A percentile compares a stretch with the other conserved stretches of the same genome.
Conservation (phyloP, 2,113 vertebrate species). For the Apaloderma vittatum region DNA sequence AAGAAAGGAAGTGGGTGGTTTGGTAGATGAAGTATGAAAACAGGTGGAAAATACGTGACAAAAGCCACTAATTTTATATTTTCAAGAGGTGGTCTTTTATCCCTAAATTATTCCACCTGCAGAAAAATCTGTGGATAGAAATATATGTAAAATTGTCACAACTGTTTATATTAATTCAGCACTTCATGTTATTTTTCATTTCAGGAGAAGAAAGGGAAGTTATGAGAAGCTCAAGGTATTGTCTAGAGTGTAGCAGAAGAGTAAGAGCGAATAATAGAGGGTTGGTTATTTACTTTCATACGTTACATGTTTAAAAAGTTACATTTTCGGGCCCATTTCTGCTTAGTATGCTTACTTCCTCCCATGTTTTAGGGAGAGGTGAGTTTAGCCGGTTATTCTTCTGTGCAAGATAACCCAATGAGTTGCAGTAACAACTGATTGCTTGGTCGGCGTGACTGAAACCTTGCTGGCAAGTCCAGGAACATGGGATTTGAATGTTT, state of each 20-base stretch:
- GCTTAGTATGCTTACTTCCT: neutral
- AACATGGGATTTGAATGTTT: neutral
- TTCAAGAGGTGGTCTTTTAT: neutral
- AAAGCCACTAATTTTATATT: neutral
- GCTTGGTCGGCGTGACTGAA: neutral
- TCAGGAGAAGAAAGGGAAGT: conserved; percentile 45
- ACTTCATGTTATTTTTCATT: conserved; percentile 25
- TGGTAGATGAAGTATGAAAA: neutral
- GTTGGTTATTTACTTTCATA: neutral
- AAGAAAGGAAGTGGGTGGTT: neutral
- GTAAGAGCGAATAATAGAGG: neutral
- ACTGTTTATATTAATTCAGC: neutral
- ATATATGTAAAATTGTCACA: neutral
- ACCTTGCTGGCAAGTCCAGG: neutral
- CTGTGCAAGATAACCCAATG: neutral
- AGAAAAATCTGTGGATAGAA: neutral
- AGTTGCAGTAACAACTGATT: neutral
- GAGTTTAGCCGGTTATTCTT: neutral
- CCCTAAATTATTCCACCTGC: neutral
- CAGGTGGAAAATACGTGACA: neutral
- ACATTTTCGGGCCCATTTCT: neutral
- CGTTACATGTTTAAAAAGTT: neutral
- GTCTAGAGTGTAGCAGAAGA: neutral
- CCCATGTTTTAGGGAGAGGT: neutral
- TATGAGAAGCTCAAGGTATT: neutral